Evolutionary conservation across 2,113 vertebrate species (phyloP).

Genomic region (Marmota monax): DNA sequence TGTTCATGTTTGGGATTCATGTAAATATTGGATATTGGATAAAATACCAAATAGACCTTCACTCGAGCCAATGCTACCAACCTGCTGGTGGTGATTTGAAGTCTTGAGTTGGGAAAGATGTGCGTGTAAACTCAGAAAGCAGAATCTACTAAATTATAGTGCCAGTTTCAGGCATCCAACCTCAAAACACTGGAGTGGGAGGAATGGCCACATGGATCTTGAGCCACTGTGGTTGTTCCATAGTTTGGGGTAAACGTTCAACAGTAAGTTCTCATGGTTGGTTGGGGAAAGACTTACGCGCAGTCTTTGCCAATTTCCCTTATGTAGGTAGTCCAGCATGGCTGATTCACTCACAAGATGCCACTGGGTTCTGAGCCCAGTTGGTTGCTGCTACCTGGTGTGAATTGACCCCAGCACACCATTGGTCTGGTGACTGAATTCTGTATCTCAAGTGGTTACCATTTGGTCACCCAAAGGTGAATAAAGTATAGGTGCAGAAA

Average conservation of each 20-base stretch:
- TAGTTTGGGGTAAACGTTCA: not conserved
- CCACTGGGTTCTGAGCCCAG: not conserved
- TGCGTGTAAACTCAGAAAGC: not conserved
- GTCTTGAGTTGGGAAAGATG: not conserved
- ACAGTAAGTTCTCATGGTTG: not conserved
- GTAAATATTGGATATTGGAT: not conserved
- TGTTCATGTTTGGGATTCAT: not conserved
- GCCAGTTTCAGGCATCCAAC: not conserved
- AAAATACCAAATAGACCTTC: not conserved
- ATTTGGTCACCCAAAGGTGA: not conserved
- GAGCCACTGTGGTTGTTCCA: not conserved
- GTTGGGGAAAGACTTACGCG: not conserved
- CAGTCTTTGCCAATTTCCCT: not conserved
- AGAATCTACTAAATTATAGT: not conserved
- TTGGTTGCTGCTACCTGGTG: not conserved
- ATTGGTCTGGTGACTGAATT: not conserved
- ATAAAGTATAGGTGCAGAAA: not conserved
- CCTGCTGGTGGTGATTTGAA: not conserved
- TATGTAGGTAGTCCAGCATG: too few relatives aligned
- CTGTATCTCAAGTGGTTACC: not conserved
- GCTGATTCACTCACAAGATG: not conserved
- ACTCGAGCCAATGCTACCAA: not conserved
- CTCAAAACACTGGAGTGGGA: not conserved
- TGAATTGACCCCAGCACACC: not conserved
- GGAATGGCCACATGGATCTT: not conserved